Evolutionary conservation across 2,113 vertebrate genomes (phyloP), one percentile per base, ranked within the genome.

Genomic region (Lutjanus erythropterus): DNA sequence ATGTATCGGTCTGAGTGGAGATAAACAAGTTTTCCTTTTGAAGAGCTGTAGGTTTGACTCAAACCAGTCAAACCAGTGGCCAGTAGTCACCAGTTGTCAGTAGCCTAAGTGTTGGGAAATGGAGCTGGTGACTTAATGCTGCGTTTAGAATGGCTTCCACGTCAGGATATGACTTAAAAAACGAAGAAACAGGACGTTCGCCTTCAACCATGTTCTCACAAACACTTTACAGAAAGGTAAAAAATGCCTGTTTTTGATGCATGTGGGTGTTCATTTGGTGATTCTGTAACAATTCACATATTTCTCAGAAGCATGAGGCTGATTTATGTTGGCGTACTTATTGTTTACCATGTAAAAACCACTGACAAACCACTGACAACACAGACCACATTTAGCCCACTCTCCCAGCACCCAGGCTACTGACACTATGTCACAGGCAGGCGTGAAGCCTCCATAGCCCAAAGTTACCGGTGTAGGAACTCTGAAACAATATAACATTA

Each of bases 401-500:
- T 53, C 58, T 53, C 53, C 62, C 87, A 78, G 50, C 66, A 71
- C 81, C 75, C 12, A 74, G 80, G 76, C 78, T 81, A 61, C 79
- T 80, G 73, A 80, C 46, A 23, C 16, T 9, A 14, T 50, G 53
- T 80, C 80, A 72, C 81, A 84, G 80, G 67, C 69, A 85, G 74
- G 71, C 67, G 0, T 42, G 52, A 58, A 35, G 71, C 81, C 75
- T 81, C 72, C 21, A 35, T 42, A 83, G 84, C 83, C 81, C 78
- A 62, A 81, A 81, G 75, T 65, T 81, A 91, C 75, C 80, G 76
- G 44, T 78, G 50, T 77, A 84, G 53, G 69, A 83, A 80, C 70
- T 76, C 82, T 78, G 62, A 92, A 91, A 92, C 84, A 25, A 89
- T 71, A 82, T 19, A 55, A 93, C 90, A 88, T 75, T 83, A 46